Evolutionary conservation across 2,113 vertebrate species (phyloP).

Genomic region (Entomyzon cyanotis): DNA sequence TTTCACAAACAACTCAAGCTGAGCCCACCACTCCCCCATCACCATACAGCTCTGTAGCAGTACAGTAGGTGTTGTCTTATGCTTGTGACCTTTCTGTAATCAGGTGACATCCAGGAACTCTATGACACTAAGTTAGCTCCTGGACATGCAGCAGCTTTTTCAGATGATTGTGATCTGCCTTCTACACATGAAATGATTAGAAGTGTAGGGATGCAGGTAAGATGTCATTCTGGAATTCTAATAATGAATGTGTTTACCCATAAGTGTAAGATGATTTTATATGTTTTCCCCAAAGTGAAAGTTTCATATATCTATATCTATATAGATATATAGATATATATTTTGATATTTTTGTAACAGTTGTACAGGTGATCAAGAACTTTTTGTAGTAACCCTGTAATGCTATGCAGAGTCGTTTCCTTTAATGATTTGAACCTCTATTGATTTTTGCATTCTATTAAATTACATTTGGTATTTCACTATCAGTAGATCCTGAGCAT

Average conservation of each 20-base stretch:
- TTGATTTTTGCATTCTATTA: not conserved
- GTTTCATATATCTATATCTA: not conserved
- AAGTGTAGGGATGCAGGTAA: slow-evolving; percentile 94
- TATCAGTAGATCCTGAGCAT: not conserved
- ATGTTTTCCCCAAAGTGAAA: not conserved
- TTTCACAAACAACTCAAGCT: not conserved
- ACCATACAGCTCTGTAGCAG: not conserved
- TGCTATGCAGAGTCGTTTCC: not conserved
- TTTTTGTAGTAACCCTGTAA: not conserved
- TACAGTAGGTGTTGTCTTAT: not conserved
- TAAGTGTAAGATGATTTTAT: not conserved
- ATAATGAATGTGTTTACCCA: not conserved
- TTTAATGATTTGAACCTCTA: not conserved
- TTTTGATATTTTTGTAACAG: not conserved
- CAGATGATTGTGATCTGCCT: slow-evolving; percentile 91
- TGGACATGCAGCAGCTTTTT: slow-evolving; percentile 93
- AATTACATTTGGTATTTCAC: not conserved
- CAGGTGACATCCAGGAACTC: slow-evolving; percentile 92
- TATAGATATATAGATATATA: not conserved
- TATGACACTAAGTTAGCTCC: slow-evolving; percentile 79
- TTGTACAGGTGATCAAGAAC: not conserved
- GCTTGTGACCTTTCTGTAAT: not conserved
- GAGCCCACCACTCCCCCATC: not conserved
- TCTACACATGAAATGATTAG: slow-evolving; percentile 87
- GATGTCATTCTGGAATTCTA: not conserved